Base-by-base conservation (phyloP, 2,113 vertebrate genomes). In the Catharus bicknelli region DNA sequence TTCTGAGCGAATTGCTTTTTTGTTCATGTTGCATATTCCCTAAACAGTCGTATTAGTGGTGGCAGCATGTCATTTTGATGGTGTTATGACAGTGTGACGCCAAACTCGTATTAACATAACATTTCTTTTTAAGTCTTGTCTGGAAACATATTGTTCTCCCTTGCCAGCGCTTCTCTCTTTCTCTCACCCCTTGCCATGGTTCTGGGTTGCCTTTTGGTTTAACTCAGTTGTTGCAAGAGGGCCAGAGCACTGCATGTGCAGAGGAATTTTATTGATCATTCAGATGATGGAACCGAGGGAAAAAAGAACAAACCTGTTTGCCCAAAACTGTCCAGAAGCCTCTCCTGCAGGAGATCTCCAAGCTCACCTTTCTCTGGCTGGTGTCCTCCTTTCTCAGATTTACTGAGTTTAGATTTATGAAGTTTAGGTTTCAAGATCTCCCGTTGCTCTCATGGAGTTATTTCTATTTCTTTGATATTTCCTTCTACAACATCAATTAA, bases 21-120 rank as follows among this genome's bases (percentile, higher is more conserved):
- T 63, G 77, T 91, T 95, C 93, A 0, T 63, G 79, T 70, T 90
- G 70, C 72, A 29, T 80, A 91, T 93, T 96, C 94, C 93, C 96
- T 3, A 55, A 93, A 74, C 94, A 91, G 93, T 54, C 63, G 4
- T 85, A 93, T 89, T 70, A 94, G 87, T 86, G 91, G 91, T 94
- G 94, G 95, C 93, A 95, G 93, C 95, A 91, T 95, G 95, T 95
- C 94, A 95, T 63, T 79, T 83, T 96, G 95, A 96, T 95, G 96
- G 90, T 92, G 95, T 94, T 96, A 53, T 96, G 96, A 95, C 95
- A 94, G 91, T 80, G 36, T 93, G 96, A 96, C 85, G 79, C 95
- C 91, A 95, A 95, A 88, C 91, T 83, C 47, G 36, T 86, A 96
- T 92, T 96, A 91, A 90, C 96, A 96, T 88, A 94, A 74, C 90